These are phyloP conservation scores for Drosophila tristis DNA, from an alignment of 1,140 invertebrate species.

Conservation along the genomic window DNA sequence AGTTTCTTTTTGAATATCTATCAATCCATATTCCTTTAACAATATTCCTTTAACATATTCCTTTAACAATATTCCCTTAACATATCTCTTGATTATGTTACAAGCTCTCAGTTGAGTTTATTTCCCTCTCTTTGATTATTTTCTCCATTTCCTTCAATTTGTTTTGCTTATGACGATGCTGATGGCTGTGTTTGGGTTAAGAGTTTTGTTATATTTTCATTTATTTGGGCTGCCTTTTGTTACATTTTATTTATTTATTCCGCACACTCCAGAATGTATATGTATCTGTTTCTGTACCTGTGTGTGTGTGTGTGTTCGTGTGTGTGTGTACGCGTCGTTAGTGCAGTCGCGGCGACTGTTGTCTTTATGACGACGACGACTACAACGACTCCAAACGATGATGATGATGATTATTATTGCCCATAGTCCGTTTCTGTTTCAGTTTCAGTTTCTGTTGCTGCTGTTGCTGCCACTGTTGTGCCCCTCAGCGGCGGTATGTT, in stretches of 20 bases:
- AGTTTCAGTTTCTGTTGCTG: constrained; percentile 27
- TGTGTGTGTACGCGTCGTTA: constrained; percentile 58
- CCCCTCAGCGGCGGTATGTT: constrained; percentile 38
- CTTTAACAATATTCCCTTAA: not conserved
- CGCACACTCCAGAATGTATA: constrained; percentile 17
- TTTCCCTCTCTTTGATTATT: constrained; percentile 12
- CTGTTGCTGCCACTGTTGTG: constrained; percentile 23
- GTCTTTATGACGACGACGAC: constrained; percentile 59
- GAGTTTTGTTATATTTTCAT: constrained; percentile 79
- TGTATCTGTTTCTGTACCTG: no score
- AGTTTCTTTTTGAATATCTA: no score
- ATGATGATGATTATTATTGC: constrained; percentile 56
- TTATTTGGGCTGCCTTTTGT: constrained; percentile 77
- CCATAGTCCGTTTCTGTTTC: constrained; percentile 43
- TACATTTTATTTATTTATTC: constrained; percentile 82
- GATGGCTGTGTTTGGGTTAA: constrained; percentile 60
- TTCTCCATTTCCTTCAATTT: constrained; percentile 37
- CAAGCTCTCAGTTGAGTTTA: not conserved
- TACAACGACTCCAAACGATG: constrained; percentile 14
- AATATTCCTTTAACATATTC: not conserved
- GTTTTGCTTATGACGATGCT: constrained; percentile 38
- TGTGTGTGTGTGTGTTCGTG: no score
- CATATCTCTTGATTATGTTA: not conserved
- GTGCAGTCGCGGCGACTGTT: constrained; percentile 72
- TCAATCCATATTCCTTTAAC: not conserved